phyloP scores from a whole-genome alignment of 2,797 vertebrate genomes.

The Danio choprae region DNA sequence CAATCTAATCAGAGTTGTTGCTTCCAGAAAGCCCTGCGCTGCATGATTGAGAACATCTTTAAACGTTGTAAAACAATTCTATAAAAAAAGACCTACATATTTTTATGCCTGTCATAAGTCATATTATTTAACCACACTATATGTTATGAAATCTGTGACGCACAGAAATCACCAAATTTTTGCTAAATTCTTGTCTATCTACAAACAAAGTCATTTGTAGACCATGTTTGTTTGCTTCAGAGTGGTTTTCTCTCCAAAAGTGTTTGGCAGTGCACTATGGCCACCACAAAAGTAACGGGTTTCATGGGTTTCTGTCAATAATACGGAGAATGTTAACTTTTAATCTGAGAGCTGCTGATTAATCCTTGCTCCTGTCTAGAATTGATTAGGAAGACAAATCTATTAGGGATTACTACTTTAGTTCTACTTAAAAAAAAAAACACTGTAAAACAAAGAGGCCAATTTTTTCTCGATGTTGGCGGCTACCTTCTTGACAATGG shows the following conservation, averaged over 20 bases:
- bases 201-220: constrained; percentile 31
- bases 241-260: constrained; percentile 29
- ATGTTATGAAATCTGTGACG: constrained; percentile 9
- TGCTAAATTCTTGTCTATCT: constrained; percentile 21
- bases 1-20: not conserved
- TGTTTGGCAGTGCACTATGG: constrained; percentile 1
- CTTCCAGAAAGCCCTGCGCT: not conserved
- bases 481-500: not conserved
- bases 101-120: not conserved
- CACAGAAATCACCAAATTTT: constrained; percentile 14
- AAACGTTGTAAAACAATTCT: not conserved
- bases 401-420: too few relatives aligned
- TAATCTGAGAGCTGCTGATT: not conserved
- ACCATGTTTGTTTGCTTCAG: constrained; percentile 24
- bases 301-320: constrained; percentile 9
- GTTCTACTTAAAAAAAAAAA: too few relatives aligned
- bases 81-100: not conserved
- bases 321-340: not conserved
- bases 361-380: not conserved
- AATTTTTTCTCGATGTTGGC: not conserved
- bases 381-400: not conserved
- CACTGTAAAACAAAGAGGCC: not conserved
- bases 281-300: constrained; percentile 13
- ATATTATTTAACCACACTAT: constrained; percentile 1
- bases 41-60: not conserved